Percentiles rank a stretch among this genome's conserved stretches.
Conservation (phyloP, 2,113 vertebrate species). For the Lipophrys pholis region DNA sequence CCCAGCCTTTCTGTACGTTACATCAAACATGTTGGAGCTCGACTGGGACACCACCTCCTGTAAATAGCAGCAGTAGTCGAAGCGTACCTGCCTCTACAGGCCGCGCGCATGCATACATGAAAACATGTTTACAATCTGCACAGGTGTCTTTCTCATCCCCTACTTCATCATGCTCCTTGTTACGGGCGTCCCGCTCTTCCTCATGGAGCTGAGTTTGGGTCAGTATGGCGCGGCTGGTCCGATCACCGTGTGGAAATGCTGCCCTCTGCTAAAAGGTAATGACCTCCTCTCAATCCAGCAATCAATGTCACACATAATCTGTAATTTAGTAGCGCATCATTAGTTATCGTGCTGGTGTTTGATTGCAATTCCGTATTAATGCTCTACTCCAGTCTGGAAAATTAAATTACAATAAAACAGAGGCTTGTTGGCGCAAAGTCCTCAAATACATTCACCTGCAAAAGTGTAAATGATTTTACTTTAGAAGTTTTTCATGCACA, state of each 20-base stretch:
- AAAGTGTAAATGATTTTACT: neutral
- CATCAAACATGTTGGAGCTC: slow-evolving; percentile 40
- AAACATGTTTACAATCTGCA: neutral
- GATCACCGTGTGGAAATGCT: slow-evolving; percentile 89
- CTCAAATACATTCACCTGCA: too few species aligned
- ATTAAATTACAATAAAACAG: too few species aligned
- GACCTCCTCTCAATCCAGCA: neutral
- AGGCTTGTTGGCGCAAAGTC: too few species aligned
- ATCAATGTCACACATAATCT: neutral
- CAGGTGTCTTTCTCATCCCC: slow-evolving; percentile 88
- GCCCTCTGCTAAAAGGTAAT: slow-evolving; percentile 88
- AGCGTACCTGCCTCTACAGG: slow-evolving; percentile 34
- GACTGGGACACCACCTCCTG: slow-evolving; percentile 10
- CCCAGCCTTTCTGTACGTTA: slow-evolving; percentile 8
- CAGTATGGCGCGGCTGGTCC: slow-evolving; percentile 86
- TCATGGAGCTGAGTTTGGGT: slow-evolving; percentile 90
- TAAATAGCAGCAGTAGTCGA: neutral
- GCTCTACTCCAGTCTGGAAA: neutral
- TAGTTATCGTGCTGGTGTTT: neutral
- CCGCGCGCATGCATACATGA: neutral
- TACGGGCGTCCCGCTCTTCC: slow-evolving; percentile 86
- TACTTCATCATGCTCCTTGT: slow-evolving; percentile 89
- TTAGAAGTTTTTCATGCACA: neutral
- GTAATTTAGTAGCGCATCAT: neutral
- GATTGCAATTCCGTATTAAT: too few species aligned